Base-by-base conservation (phyloP, 2,797 vertebrate species). In the Micromesistius poutassou region DNA sequence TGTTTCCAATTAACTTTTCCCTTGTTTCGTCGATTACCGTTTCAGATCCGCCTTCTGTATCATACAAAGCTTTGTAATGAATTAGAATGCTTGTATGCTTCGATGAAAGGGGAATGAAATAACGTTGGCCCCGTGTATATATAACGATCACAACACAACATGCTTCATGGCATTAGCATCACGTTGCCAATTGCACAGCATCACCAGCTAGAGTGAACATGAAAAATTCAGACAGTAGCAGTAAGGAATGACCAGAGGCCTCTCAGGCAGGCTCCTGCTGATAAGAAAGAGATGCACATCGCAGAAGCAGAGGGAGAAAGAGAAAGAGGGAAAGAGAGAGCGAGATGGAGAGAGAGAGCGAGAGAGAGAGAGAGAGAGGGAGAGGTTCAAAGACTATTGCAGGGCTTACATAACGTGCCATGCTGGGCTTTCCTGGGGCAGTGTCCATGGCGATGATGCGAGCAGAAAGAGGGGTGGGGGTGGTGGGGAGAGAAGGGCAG, bases 381-480 rank as follows among this genome's bases (percentile, higher is more conserved):
- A 79, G 72, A 66, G 74, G 22, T 46, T 72, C 80, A 81, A 83
- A 83, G 81, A 85, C 55, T 81, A 79, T 80, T 78, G 55, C 14
- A 35, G 33, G 0, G 75, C 89, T 93, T 91, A 91, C 72, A 88
- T 91, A 92, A 93, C 81, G 87, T 87, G 89, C 91, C 91, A 91
- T 76, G 78, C 82, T 84, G 80, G 91, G 90, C 87, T 92, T 91
- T 89, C 83, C 62, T 28, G 62, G 62, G 62, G 62, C 62, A 68
- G 62, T 68, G 62, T 68, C 25, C n/a, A 68, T 28, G n/a, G 62
- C 62, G 62, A 68, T 68, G 62, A 68, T 28, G 10, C 62, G 25
- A 68, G n/a, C 62, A 25, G 25, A 68, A 28, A 62, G 55, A 25
- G 62, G 25, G 62, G n/a, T n/a, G 55, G 79, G 86, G 90, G 86